Evolutionary conservation across 2,797 vertebrate species (phyloP).

Genomic region (Poeciliopsis gracilis): DNA sequence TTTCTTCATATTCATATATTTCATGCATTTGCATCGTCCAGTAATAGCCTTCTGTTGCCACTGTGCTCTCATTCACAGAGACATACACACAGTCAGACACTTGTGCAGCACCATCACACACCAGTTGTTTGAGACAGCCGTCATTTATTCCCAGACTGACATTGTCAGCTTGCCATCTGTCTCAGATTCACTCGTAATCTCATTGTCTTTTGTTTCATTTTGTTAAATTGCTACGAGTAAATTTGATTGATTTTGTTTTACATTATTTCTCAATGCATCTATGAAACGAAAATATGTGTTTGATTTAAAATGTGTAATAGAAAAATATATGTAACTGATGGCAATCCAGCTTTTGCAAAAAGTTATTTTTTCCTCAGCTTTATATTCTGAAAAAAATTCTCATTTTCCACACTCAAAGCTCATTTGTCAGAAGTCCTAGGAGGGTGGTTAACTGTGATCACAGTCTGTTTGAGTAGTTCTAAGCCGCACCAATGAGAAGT

Average conservation of each 20-base stretch:
- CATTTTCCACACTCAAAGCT: neutral
- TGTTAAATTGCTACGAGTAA: constrained; percentile 12
- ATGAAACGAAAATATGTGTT: constrained; percentile 11
- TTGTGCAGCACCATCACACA: constrained; percentile 39
- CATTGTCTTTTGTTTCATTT: constrained; percentile 19
- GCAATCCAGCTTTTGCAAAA: constrained; percentile 8
- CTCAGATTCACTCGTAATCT: constrained; percentile 36
- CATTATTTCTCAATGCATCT: neutral
- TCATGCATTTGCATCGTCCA: constrained; percentile 42
- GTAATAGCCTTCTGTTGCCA: constrained; percentile 46
- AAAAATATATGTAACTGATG: constrained; percentile 26
- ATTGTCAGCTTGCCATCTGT: constrained; percentile 64
- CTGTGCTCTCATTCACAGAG: constrained; percentile 9
- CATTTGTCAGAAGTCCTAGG: neutral
- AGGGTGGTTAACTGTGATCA: neutral
- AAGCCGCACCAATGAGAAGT: neutral
- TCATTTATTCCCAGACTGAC: constrained; percentile 62
- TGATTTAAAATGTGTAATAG: constrained; percentile 11
- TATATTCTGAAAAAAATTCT: constrained; percentile 3
- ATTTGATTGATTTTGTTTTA: neutral
- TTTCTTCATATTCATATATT: constrained; percentile 45
- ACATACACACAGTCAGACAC: constrained; percentile 19
- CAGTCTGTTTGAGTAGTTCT: neutral
- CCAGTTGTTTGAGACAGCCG: constrained; percentile 65
- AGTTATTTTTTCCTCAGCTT: constrained; percentile 11